These are phyloP conservation scores for Arctopsyche grandis DNA, from an alignment of 1,140 invertebrate genomes.

Conservation along the genomic window DNA sequence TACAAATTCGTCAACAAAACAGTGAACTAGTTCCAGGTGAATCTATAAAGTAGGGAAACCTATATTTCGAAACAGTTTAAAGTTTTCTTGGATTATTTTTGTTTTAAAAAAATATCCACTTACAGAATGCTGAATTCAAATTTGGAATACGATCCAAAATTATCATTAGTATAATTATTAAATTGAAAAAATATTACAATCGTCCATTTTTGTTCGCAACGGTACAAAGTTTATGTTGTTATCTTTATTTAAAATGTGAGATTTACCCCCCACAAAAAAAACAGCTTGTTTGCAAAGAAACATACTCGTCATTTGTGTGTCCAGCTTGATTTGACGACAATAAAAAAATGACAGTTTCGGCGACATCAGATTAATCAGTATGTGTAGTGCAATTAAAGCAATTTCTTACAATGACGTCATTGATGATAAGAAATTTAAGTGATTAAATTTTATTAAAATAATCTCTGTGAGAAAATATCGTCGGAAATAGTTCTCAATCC, in stretches of 20 bases:
- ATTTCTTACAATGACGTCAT: neutral
- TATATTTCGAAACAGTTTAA: too few species aligned
- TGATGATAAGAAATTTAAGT: too few species aligned
- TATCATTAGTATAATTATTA: neutral
- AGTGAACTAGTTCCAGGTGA: neutral
- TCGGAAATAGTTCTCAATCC: neutral
- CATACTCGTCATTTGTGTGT: neutral
- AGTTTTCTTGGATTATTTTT: too few species aligned
- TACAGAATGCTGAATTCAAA: too few species aligned
- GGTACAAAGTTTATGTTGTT: too few species aligned
- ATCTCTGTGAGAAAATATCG: neutral
- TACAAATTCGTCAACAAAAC: neutral
- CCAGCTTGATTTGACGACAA: neutral
- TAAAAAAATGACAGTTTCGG: conserved; percentile 6
- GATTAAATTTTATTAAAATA: neutral
- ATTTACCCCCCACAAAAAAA: neutral
- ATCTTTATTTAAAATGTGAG: neutral
- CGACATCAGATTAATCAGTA: neutral
- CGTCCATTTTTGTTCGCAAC: neutral
- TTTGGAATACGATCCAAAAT: neutral
- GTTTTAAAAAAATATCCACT: too few species aligned
- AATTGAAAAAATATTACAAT: neutral
- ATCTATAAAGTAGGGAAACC: too few species aligned
- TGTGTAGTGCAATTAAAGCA: neutral
- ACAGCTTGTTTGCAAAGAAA: neutral